These are phyloP conservation scores for Aphis craccivora DNA, from an alignment of 1,140 invertebrate genomes.

Conservation along the genomic window DNA sequence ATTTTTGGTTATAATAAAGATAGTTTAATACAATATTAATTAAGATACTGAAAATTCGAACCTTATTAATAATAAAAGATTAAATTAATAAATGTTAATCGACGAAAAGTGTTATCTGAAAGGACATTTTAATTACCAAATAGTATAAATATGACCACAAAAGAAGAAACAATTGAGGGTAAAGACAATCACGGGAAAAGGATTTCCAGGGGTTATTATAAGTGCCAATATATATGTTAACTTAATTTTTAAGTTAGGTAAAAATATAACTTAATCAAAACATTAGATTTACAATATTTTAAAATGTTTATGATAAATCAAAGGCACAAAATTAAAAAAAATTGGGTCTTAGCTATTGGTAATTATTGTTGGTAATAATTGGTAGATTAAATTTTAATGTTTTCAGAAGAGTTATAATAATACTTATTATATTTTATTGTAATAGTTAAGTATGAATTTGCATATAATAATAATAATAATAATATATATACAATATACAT, in stretches of 20 bases:
- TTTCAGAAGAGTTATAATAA: conserved; percentile 12
- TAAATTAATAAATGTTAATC: background rate
- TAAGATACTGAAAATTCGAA: background rate
- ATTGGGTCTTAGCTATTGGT: conserved; percentile 40
- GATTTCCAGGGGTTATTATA: conserved; percentile 51
- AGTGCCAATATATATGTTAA: conserved; percentile 32
- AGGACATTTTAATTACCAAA: conserved; percentile 41
- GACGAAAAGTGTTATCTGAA: conserved; percentile 31
- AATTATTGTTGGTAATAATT: conserved; percentile 37
- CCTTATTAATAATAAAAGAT: conserved; percentile 15
- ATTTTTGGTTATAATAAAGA: background rate
- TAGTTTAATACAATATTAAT: background rate
- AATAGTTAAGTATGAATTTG: background rate
- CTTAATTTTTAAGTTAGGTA: conserved; percentile 36
- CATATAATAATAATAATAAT: conserved; percentile 23
- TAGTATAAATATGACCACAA: conserved; percentile 31
- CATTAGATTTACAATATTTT: conserved; percentile 28
- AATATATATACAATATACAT: background rate
- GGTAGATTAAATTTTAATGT: conserved; percentile 17
- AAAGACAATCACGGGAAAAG: conserved; percentile 54
- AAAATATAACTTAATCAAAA: conserved; percentile 38
- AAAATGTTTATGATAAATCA: background rate
- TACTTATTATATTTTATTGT: conserved; percentile 21
- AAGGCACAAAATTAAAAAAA: background rate
- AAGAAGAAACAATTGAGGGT: conserved; percentile 46